Base-by-base conservation (phyloP, 2,888 invertebrate species). In the Chesias legatella region DNA sequence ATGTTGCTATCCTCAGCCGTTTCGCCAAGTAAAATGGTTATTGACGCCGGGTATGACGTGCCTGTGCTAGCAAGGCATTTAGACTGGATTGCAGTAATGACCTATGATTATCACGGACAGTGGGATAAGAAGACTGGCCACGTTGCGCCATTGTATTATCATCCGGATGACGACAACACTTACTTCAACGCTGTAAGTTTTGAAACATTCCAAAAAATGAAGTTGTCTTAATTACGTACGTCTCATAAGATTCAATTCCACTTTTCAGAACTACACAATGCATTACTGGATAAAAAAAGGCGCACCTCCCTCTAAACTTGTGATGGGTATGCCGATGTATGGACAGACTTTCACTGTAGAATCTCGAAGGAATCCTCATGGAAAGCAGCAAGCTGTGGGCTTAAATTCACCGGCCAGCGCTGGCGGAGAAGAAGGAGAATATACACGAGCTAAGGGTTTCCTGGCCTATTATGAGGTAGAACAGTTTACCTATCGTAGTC, bases 91-190 rank as follows among this genome's bases (percentile, higher is more conserved):
- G 94, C 96, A 0, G 95, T 97, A 0, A 97, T 97, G 97, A 94
- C 95, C 0, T 97, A 97, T 62, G 97, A 97, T 67, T 96, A 93
- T 80, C 96, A 96, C 57, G 96, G 96, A 0, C 95, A 95, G 61
- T 97, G 96, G 96, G 96, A 96, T 61, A 95, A 95, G 68, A 94
- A 94, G 70, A 97, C 96, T 0, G 97, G 96, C 0, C 97, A 97
- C 63, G 94, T 96, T 0, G 95, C 96, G 0, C 97, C 96, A 0
- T 74, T 97, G 25, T 95, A 92, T 58, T 90, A 93, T 63, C 95
- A 96, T 67, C 93, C 94, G 1, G 93, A 95, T 28, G 96, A 96
- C 64, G 95, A 94, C 46, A 92, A 91, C 37, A 91, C 92, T 26
- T 95, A 93, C 69, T 96, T 95, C 68, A 97, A 97, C 79, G 91